Percentiles rank a stretch among this genome's conserved stretches.
Evolutionary conservation across 2,888 invertebrate genomes (phyloP).

Genomic region (Orchesella flavescens): DNA sequence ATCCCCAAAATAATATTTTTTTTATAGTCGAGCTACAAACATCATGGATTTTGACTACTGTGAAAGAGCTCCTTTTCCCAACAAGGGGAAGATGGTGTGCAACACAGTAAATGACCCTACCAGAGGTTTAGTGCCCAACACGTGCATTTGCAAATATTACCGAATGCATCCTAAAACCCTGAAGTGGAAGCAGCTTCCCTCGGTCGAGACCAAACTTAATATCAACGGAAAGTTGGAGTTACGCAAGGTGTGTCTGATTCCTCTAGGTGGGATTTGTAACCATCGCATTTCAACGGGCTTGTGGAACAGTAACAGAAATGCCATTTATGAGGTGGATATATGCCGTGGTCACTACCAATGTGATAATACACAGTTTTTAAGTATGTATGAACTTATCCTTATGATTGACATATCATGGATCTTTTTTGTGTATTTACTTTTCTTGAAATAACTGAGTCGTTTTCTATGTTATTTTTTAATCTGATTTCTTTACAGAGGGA

Average conservation of each 20-base stretch:
- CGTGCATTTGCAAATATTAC: slow-evolving; percentile 43
- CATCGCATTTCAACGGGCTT: slow-evolving; percentile 12
- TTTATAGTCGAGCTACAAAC: slow-evolving; percentile 8
- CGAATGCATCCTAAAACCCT: background rate
- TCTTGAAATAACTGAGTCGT: too few relatives aligned
- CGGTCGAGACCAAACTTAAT: background rate
- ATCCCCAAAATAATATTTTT: background rate
- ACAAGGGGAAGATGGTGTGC: slow-evolving; percentile 51
- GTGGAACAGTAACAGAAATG: background rate
- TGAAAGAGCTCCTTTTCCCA: slow-evolving; percentile 34
- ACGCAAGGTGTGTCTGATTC: slow-evolving; percentile 35
- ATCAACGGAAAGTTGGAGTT: background rate
- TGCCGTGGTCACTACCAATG: slow-evolving; percentile 44
- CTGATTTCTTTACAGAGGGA: too few relatives aligned
- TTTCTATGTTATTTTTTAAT: too few relatives aligned
- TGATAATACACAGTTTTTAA: slow-evolving; percentile 26
- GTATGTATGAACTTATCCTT: too few relatives aligned
- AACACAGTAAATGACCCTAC: background rate
- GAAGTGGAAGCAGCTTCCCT: slow-evolving; percentile 36
- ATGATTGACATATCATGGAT: too few relatives aligned
- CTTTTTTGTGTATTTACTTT: too few relatives aligned
- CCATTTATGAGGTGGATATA: slow-evolving; percentile 24
- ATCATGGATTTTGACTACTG: slow-evolving; percentile 32
- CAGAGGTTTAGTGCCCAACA: background rate
- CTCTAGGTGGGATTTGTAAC: slow-evolving; percentile 39